A percentile compares a stretch with the other conserved stretches of the same genome.
These are phyloP conservation scores for Spodoptera litura DNA, from an alignment of 1,140 invertebrate species.

Conservation along the genomic window DNA sequence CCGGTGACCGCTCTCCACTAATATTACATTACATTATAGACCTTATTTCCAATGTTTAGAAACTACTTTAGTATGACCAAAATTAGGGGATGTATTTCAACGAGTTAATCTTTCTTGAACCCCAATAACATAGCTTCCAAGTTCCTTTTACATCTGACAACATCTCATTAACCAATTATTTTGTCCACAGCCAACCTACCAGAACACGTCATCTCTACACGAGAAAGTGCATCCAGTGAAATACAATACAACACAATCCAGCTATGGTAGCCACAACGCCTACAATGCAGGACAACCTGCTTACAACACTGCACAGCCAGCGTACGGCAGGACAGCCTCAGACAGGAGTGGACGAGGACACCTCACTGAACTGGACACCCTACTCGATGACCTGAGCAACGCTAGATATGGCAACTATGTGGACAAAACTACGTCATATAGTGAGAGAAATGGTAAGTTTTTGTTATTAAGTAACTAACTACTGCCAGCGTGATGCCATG, in stretches of 20 bases:
- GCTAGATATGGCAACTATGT: conserved; percentile 89
- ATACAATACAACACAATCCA: conserved; percentile 66
- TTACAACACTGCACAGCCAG: conserved; percentile 64
- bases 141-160: background rate
- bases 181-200: conserved; percentile 82
- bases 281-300: conserved; percentile 65
- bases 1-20: too few species aligned
- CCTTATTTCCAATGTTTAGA: too few species aligned
- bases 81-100: too few species aligned
- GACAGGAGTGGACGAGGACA: conserved; percentile 86
- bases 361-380: conserved; percentile 95
- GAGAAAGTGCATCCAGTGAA: conserved; percentile 76
- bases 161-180: background rate
- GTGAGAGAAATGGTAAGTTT: conserved; percentile 69
- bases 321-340: conserved; percentile 71
- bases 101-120: too few species aligned
- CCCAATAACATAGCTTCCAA: too few species aligned
- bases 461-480: background rate
- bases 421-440: conserved; percentile 67
- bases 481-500: too few species aligned
- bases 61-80: too few species aligned
- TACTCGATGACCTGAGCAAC: conserved; percentile 96
- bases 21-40: too few species aligned
- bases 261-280: conserved; percentile 56
- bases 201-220: conserved; percentile 74